Conservation (phyloP, 2,113 vertebrate genomes). For the Aldabrachelys gigantea region DNA sequence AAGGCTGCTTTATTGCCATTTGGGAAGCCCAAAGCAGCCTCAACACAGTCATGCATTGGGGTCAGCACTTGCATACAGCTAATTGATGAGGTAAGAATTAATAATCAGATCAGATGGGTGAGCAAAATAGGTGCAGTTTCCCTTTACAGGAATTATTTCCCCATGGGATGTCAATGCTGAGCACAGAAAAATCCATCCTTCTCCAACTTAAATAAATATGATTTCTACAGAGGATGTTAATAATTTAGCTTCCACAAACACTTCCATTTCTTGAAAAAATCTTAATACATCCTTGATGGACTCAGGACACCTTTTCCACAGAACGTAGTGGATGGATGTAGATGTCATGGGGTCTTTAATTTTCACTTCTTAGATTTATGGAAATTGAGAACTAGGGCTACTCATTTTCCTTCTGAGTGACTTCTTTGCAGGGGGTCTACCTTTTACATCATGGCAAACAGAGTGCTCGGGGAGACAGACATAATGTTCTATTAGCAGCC, state of each 20-base stretch:
- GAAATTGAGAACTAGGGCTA: not conserved
- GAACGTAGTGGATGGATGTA: conserved; percentile 44
- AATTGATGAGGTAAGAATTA: too few species aligned
- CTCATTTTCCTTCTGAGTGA: conserved; percentile 67
- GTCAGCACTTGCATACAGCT: not conserved
- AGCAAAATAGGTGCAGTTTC: not conserved
- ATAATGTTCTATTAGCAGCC: conserved; percentile 65
- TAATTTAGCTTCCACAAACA: conserved; percentile 28
- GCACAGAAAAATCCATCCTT: conserved; percentile 13
- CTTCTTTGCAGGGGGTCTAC: conserved; percentile 72
- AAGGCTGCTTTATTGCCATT: not conserved
- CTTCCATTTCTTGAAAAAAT: conserved; percentile 31
- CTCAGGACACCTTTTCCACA: conserved; percentile 49
- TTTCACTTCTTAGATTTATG: conserved; percentile 65
- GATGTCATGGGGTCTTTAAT: conserved; percentile 73
- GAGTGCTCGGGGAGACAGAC: conserved; percentile 37
- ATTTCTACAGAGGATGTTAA: conserved; percentile 29
- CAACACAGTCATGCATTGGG: not conserved
- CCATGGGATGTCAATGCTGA: conserved; percentile 7
- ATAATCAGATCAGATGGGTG: not conserved
- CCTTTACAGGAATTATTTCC: not conserved
- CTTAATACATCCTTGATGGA: conserved; percentile 52
- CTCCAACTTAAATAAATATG: conserved; percentile 20
- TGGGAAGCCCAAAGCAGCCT: not conserved
- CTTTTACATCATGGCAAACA: conserved; percentile 55